Conservation (phyloP, 2,888 invertebrate species). For the Tachina grossa region DNA sequence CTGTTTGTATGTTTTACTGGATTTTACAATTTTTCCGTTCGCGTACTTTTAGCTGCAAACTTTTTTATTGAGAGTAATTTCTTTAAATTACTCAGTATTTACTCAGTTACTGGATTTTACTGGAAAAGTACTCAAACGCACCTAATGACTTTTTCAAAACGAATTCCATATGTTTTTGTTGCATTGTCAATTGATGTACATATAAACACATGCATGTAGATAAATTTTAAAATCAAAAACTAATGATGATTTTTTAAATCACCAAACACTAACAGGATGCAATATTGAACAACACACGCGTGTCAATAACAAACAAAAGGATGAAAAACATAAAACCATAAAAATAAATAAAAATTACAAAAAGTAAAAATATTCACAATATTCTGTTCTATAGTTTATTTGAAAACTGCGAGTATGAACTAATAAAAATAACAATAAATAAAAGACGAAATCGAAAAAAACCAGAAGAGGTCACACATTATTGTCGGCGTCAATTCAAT, state of each 20-base stretch:
- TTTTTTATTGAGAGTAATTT: too few species aligned
- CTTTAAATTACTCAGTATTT: too few species aligned
- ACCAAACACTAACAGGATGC: conserved; percentile 56
- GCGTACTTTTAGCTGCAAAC: too few species aligned
- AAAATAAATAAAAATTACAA: conserved; percentile 59
- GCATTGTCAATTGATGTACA: not conserved
- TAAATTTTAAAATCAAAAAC: conserved; percentile 59
- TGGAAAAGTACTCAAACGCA: too few species aligned
- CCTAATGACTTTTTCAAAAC: too few species aligned
- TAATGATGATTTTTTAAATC: conserved; percentile 53
- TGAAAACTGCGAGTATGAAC: conserved; percentile 20
- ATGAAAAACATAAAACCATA: conserved; percentile 36
- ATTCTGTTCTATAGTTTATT: conserved; percentile 18
- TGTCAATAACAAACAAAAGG: conserved; percentile 58
- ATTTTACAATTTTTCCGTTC: too few species aligned
- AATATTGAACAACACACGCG: conserved; percentile 62
- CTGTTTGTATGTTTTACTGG: too few species aligned
- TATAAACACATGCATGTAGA: not conserved
- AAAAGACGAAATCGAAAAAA: conserved; percentile 54
- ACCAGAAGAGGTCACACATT: conserved; percentile 61
- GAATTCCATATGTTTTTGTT: too few species aligned
- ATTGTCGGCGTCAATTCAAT: conserved; percentile 33
- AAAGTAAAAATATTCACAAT: conserved; percentile 31
- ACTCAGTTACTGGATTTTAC: too few species aligned
- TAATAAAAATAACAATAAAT: conserved; percentile 71